phyloP scores from a whole-genome alignment of 2,797 vertebrate genomes.

The Eulemur coronatus region DNA sequence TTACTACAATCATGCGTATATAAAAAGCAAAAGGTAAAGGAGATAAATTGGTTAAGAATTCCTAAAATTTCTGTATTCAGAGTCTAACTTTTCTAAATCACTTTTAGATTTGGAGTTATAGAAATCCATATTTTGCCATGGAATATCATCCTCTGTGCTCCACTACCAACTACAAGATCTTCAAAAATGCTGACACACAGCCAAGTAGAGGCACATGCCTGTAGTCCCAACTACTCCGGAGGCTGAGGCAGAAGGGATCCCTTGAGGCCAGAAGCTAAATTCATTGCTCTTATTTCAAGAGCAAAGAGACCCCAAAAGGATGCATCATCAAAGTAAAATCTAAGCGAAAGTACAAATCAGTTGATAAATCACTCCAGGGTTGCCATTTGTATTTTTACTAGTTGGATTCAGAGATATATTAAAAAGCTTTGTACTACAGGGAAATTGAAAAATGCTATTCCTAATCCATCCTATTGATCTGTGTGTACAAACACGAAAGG shows the following conservation, averaged over 20 bases:
- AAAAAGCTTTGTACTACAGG: neutral
- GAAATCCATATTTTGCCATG: neutral
- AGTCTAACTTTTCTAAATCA: neutral
- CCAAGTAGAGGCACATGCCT: neutral
- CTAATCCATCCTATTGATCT: neutral
- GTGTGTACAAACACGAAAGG: neutral
- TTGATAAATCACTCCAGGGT: neutral
- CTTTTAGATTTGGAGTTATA: neutral
- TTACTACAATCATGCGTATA: neutral
- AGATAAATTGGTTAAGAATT: neutral
- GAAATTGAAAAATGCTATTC: neutral
- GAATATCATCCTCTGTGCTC: neutral
- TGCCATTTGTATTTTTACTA: slow-evolving; percentile 17
- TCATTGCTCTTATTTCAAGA: slow-evolving; percentile 21
- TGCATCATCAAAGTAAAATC: neutral
- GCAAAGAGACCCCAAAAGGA: slow-evolving; percentile 19
- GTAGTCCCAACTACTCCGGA: neutral
- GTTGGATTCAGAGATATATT: neutral
- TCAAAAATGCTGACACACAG: neutral
- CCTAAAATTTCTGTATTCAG: neutral
- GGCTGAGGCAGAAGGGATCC: neutral
- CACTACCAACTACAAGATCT: neutral
- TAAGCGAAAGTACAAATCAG: slow-evolving; percentile 21
- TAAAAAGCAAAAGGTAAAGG: neutral
- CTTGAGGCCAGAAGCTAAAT: neutral